Evolutionary conservation across 2,888 invertebrate genomes (phyloP), one percentile per base, ranked within the genome.

Genomic region (Epistrophella euchroma): DNA sequence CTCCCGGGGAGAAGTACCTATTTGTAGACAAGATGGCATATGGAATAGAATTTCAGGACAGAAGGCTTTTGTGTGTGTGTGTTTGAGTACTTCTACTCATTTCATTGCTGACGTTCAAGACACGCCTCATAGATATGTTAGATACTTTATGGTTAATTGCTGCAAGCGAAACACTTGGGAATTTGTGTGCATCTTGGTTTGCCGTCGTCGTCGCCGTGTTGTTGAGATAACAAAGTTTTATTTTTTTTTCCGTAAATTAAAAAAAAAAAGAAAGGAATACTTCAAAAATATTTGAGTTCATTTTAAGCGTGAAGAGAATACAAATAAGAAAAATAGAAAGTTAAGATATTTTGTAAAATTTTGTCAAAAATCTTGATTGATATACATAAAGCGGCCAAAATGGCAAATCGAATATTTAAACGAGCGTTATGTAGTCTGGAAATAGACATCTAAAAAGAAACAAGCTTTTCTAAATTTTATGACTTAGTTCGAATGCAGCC

Each of bases 81-180:
- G 19, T 37, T 15, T 58, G 55, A 71, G 75, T 55, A 15, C 37
- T 32, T 47, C 40, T 71, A 68, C 82, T 82, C 72, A 82, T 82
- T 74, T 78, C 73, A 32, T 56, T 64, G 78, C 79, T 84, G 84
- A 84, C 84, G 75, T 40, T 68, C 60, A 25, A 60, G 79, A 71
- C 78, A 84, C 84, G 84, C 84, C 84, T 79, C 84, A 72, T 35
- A 71, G 66, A 79, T 79, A 58, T 75, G 79, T 84, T 79, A 79
- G 84, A 79, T 79, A 79, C 79, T 75, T 84, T 84, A 84, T 84
- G 79, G 79, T 40, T 75, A 79, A 79, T 71, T 71, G 84, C 74
- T 78, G 71, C 55, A 40, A 71, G 81, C 81, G 40, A 71, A 76
- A 71, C 70, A 55, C 55, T 62, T 68, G 74, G 62, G 45, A 55